phyloP scores from a whole-genome alignment of 2,888 invertebrate species.

The Eulithis testata region DNA sequence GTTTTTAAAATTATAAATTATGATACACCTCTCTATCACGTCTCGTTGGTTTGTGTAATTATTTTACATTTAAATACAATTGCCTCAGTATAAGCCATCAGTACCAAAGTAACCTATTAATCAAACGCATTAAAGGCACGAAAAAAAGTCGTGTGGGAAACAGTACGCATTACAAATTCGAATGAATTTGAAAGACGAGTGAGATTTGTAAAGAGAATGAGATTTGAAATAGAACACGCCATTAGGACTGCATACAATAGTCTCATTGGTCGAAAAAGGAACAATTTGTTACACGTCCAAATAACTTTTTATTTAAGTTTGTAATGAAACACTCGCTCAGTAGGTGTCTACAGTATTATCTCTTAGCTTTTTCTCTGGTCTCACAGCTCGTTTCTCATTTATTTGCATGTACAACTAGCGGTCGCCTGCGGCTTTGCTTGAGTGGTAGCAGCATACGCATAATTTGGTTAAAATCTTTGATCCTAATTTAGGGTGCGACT shows the following conservation, averaged over 20 bases:
- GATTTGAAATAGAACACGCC: slow-evolving; percentile 84
- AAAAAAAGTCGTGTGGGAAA: slow-evolving; percentile 82
- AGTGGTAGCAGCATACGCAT: too few species aligned
- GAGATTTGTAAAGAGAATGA: slow-evolving; percentile 84
- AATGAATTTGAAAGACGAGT: slow-evolving; percentile 82
- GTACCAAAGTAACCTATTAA: slow-evolving; percentile 75
- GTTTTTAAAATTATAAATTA: too few species aligned
- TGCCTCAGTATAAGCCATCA: slow-evolving; percentile 60
- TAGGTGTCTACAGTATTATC: slow-evolving; percentile 78
- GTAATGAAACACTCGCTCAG: slow-evolving; percentile 74
- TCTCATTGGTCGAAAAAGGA: slow-evolving; percentile 85
- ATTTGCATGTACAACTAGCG: slow-evolving; percentile 61
- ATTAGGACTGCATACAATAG: slow-evolving; percentile 83
- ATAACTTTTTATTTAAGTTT: slow-evolving; percentile 79
- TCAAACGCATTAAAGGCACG: slow-evolving; percentile 80
- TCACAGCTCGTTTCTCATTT: slow-evolving; percentile 75
- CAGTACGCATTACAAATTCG: slow-evolving; percentile 81
- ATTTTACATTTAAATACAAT: slow-evolving; percentile 39
- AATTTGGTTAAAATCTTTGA: too few species aligned
- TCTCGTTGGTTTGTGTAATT: slow-evolving; percentile 49
- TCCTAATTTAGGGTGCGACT: too few species aligned
- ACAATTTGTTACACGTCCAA: slow-evolving; percentile 85
- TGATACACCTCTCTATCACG: slow-evolving; percentile 45
- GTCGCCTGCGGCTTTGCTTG: too few species aligned
- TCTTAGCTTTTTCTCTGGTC: slow-evolving; percentile 75